Base-by-base conservation (phyloP, 1,140 invertebrate genomes). In the Orchesella cincta region DNA sequence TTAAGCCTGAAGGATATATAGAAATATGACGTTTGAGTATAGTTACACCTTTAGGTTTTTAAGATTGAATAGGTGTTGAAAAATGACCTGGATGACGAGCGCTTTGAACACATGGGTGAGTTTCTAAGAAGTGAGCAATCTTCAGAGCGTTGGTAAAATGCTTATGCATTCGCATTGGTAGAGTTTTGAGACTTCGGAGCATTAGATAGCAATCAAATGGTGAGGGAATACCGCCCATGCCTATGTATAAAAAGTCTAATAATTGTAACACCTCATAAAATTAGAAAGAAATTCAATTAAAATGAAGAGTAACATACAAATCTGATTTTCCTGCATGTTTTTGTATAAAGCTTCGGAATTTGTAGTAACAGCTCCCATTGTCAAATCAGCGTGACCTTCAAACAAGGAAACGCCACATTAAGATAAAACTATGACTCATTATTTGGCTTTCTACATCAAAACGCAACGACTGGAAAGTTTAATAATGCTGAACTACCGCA, bases 171-270 rank as follows among this genome's bases (percentile, higher is more conserved):
- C 90, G 82, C n/a, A 90, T 72, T 76, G 87, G 86, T 28, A 90
- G 81, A 1, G 90, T 91, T 83, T 91, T 91, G 36, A 92, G 80
- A 31, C 90, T 89, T 57, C 90, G 86, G 80, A 89, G 89, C 12
- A 90, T 88, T 62, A 91, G 81, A 83, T 86, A 91, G 81, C 89
- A 90, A 82, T 91, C 91, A 85, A 92, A 92, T 8, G 91, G 89
- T 14, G 90, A 90, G 16, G 90, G 90, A 51, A 91, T 87, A 51
- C 88, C 83, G 31, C 89, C 89, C 74, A 88, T 82, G 33, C 87
- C 86, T 84, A 3, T 8, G 57, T 20, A 57, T 29, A 31, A 89
- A 74, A 79, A 85, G 84, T 34, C 89, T 79, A 0, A 89, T 77
- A 73, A 81, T 39, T 76, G 23, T 39, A 20, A 1, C 35, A 28